Conservation (phyloP, 2,797 vertebrate genomes). For the Mycteria americana region DNA sequence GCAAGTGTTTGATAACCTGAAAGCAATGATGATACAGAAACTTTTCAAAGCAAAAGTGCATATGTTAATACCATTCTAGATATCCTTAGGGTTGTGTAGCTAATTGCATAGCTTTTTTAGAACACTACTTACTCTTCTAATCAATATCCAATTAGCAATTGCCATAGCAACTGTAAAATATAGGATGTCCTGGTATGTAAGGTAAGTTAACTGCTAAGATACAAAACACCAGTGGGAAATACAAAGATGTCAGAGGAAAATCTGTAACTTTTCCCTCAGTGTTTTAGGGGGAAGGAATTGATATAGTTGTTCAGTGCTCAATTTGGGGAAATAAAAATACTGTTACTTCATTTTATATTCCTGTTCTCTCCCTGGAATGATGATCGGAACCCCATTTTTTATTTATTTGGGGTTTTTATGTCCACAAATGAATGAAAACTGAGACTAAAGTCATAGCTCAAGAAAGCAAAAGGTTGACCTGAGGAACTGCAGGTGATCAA, state of each 20-base stretch:
- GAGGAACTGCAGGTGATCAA: background rate
- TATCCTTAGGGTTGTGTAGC: background rate
- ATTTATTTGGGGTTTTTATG: background rate
- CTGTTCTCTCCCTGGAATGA: background rate
- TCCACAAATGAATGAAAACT: background rate
- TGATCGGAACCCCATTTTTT: rapidly evolving
- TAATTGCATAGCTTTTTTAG: conserved; percentile 17
- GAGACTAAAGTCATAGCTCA: background rate
- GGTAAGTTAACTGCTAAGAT: background rate
- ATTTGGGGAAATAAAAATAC: background rate
- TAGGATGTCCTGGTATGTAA: background rate
- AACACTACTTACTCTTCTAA: conserved; percentile 1
- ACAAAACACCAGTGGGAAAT: background rate
- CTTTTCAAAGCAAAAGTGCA: background rate
- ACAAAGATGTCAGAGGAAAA: background rate
- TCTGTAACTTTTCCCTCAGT: background rate
- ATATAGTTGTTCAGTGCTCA: background rate
- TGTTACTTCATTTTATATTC: background rate
- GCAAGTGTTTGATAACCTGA: background rate
- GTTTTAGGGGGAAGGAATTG: background rate
- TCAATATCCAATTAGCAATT: conserved; percentile 45
- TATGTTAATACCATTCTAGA: background rate
- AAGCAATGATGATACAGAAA: background rate
- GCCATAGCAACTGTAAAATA: conserved; percentile 12
- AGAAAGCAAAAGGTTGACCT: background rate